Percentiles rank a stretch among this genome's conserved stretches.
Evolutionary conservation across 2,888 invertebrate genomes (phyloP).

Genomic region (Furcula furcula): DNA sequence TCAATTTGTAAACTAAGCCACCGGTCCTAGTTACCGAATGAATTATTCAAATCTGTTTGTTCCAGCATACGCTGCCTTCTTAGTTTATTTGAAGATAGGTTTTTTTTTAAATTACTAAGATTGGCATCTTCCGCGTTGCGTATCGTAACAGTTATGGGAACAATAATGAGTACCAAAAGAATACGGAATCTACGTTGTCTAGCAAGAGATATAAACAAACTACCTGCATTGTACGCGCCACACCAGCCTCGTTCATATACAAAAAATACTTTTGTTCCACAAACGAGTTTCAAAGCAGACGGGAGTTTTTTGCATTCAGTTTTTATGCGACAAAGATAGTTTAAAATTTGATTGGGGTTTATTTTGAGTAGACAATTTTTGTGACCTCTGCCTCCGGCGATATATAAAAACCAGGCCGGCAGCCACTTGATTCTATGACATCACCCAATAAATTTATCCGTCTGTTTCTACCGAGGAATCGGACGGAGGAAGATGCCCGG

Average conservation of each 20-base stretch:
- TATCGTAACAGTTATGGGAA: too few relatives aligned
- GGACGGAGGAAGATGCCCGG: slow-evolving; percentile 62
- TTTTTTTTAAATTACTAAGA: too few relatives aligned
- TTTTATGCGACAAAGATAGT: slow-evolving; percentile 16
- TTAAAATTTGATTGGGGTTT: slow-evolving; percentile 6
- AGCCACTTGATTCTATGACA: slow-evolving; percentile 62
- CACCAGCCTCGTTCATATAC: slow-evolving; percentile 17
- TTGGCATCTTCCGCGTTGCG: too few relatives aligned
- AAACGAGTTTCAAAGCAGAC: slow-evolving; percentile 24
- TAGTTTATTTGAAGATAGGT: too few relatives aligned
- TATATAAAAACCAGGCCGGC: slow-evolving; percentile 15
- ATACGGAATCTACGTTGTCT: slow-evolving; percentile 6
- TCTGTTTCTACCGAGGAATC: slow-evolving; percentile 41
- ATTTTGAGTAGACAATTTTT: slow-evolving; percentile 1
- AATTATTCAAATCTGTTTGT: slow-evolving; percentile 22
- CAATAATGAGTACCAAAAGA: too few relatives aligned
- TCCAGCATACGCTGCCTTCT: too few relatives aligned
- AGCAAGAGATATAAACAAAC: slow-evolving; percentile 10
- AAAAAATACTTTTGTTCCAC: slow-evolving; percentile 24
- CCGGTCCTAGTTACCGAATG: slow-evolving; percentile 21
- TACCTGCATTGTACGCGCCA: slow-evolving; percentile 45
- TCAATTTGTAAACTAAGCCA: slow-evolving; percentile 21
- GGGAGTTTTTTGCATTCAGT: slow-evolving; percentile 13
- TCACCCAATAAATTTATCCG: slow-evolving; percentile 68
- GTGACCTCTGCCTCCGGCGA: slow-evolving; percentile 7